Base-by-base conservation (phyloP, 2,113 vertebrate genomes). In the Alethe castanea region DNA sequence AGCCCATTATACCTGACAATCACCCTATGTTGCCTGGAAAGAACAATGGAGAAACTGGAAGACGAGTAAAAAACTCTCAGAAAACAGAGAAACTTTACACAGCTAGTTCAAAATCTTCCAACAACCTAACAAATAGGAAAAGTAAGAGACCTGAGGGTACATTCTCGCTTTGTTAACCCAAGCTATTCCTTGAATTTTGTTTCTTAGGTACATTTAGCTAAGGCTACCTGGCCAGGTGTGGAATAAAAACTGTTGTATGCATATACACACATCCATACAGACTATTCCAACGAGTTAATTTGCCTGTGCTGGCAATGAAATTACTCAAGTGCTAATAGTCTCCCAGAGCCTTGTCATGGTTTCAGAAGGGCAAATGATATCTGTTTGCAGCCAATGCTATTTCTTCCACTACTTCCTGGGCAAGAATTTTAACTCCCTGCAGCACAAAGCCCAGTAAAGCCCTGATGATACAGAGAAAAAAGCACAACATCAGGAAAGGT, bases 21-120 rank as follows among this genome's bases (percentile, higher is more conserved):
- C 64, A 86, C 20, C 9, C 44, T 59, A 7, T 62, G 19, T 72
- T 89, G 23, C 47, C 18, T 1, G 2, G 13, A 67, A 86, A 70
- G 59, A 62, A 42, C 14, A 44, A 53, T 3, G 23, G 25, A 61
- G n/a, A 94, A 72, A 69, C 9, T 61, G 10, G 15, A 65, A 60
- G 42, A 69, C 35, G 2, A 47, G 2, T 5, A 31, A 36, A 28
- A 59, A n/a, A 1, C 1, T 5, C 26, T 56, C 54, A n/a, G 35
- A 19, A 94, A 92, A 71, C 4, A 35, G 23, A 92, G 29, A 52
- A 87, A 53, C 24, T 64, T 89, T 25, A 64, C 20, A 76, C 48
- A 71, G 29, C 8, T 92, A 25, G 14, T 56, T 94, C n/a, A 64
- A 60, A 94, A 57, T 38, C 24, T 72, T 35, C 13, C 22, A 56